These are phyloP conservation scores for Andricus grossulariae DNA, from an alignment of 1,140 invertebrate species.

Conservation along the genomic window DNA sequence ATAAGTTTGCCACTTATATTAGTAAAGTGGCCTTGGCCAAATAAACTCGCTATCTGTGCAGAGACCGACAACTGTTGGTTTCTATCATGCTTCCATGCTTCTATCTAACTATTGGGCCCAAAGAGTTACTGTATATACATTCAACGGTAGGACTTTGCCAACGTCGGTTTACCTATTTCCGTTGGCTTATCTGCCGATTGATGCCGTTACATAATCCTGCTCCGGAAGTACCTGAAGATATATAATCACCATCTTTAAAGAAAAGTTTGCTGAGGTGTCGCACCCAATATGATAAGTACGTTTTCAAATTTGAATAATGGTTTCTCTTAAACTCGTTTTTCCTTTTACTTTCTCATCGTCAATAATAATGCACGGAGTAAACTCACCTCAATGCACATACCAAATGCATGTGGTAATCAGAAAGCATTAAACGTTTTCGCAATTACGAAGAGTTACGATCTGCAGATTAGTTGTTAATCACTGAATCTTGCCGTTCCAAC, in stretches of 20 bases:
- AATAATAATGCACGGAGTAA: slow-evolving; percentile 8
- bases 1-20: slow-evolving; percentile 39
- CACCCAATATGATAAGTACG: no score
- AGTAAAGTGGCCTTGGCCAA: slow-evolving; percentile 58
- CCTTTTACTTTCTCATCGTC: slow-evolving; percentile 27
- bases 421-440: slow-evolving; percentile 28
- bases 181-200: slow-evolving; percentile 48
- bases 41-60: slow-evolving; percentile 47
- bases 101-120: slow-evolving; percentile 13
- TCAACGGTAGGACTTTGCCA: slow-evolving; percentile 38
- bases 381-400: slow-evolving; percentile 27
- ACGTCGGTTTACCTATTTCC: slow-evolving; percentile 46
- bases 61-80: slow-evolving; percentile 35
- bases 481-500: not conserved
- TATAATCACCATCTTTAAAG: no score
- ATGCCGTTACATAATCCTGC: slow-evolving; percentile 48
- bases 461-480: slow-evolving; percentile 19
- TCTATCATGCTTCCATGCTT: not conserved
- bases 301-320: no score
- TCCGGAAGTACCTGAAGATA: slow-evolving; percentile 39
- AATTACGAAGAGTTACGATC: slow-evolving; percentile 21
- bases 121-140: slow-evolving; percentile 18
- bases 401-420: slow-evolving; percentile 23
- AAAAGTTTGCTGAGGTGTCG: no score
- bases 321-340: not conserved